Conservation (phyloP, 1,140 invertebrate species). For the Pogonomyrmex californicus region DNA sequence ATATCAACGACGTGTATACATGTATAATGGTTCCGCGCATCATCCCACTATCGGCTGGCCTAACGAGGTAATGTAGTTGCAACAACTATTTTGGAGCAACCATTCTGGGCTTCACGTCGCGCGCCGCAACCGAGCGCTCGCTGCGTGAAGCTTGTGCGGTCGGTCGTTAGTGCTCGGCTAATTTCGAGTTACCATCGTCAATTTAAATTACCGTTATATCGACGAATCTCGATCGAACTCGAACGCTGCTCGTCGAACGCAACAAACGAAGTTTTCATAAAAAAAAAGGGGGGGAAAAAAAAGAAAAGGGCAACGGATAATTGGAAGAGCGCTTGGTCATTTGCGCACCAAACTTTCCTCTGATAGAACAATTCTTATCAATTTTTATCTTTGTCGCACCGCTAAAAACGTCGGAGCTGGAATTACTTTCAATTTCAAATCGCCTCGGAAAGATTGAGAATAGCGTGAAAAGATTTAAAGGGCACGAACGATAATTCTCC, state of each 20-base stretch:
- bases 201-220: slow-evolving; percentile 65
- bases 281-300: too few relatives aligned
- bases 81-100: slow-evolving; percentile 65
- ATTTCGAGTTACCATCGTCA: slow-evolving; percentile 68
- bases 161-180: slow-evolving; percentile 64
- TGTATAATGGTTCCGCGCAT: slow-evolving; percentile 40
- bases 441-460: background rate
- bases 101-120: slow-evolving; percentile 22
- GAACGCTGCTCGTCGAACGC: slow-evolving; percentile 8
- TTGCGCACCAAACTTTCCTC: slow-evolving; percentile 20
- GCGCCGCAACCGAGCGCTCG: slow-evolving; percentile 9
- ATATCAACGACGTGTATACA: slow-evolving; percentile 43
- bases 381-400: slow-evolving; percentile 13
- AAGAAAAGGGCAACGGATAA: slow-evolving; percentile 48
- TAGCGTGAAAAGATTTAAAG: slow-evolving; percentile 35
- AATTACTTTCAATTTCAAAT: slow-evolving; percentile 65
- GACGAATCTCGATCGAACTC: slow-evolving; percentile 73
- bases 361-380: slow-evolving; percentile 36
- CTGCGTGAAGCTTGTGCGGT: slow-evolving; percentile 48
- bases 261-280: slow-evolving; percentile 51
- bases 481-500: background rate
- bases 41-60: slow-evolving; percentile 27
- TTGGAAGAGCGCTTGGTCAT: slow-evolving; percentile 44
- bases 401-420: background rate
- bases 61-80: slow-evolving; percentile 65